Conservation (phyloP, 2,797 vertebrate species). For the Myotis myotis region DNA sequence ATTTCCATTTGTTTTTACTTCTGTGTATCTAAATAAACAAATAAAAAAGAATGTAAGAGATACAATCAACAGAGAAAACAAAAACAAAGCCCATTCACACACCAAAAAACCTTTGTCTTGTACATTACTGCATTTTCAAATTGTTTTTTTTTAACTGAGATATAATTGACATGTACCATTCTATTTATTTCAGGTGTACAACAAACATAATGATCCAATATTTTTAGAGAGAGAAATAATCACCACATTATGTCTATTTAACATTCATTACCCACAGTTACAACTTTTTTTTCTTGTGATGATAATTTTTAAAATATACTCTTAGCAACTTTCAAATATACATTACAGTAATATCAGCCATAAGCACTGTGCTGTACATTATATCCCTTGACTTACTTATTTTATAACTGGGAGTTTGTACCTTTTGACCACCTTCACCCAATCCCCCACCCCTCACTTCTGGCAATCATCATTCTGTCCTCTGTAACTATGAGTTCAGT, state of each 20-base stretch:
- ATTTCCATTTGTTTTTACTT: constrained; percentile 99
- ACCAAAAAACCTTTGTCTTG: not conserved
- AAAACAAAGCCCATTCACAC: not conserved
- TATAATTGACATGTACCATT: not conserved
- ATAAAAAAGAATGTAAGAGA: not conserved
- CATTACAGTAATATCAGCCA: not conserved
- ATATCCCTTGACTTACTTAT: not conserved
- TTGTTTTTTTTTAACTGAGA: not conserved
- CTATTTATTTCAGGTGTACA: not conserved
- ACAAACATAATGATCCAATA: not conserved
- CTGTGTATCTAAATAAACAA: constrained; percentile 93
- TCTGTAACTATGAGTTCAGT: not conserved
- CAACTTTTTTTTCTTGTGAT: not conserved
- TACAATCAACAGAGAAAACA: constrained; percentile 28
- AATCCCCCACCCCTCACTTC: not conserved
- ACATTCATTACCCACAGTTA: not conserved
- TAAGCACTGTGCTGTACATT: not conserved
- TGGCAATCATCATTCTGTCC: not conserved
- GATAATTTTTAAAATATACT: not conserved
- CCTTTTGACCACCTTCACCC: not conserved
- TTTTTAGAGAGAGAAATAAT: not conserved
- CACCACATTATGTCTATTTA: not conserved
- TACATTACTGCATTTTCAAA: not conserved
- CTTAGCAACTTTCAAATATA: not conserved
- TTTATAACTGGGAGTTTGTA: not conserved